Evolutionary conservation across 1,140 invertebrate genomes (phyloP).

Genomic region (Drosophila sp.): DNA sequence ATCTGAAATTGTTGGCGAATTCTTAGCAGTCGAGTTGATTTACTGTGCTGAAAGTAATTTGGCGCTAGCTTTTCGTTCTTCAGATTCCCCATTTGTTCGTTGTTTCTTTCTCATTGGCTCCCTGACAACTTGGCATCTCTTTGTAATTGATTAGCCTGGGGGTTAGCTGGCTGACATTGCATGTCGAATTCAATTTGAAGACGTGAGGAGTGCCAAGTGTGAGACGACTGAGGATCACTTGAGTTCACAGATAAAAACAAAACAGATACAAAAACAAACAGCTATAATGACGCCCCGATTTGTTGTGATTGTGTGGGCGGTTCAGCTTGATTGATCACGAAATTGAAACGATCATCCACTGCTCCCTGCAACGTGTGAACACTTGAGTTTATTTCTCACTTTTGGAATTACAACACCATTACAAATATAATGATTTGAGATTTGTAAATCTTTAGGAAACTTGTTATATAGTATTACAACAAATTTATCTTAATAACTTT

Average conservation of each 20-base stretch:
- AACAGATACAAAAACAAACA: slow-evolving; percentile 17
- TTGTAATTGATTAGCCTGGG: slow-evolving; percentile 78
- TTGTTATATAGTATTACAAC: neutral
- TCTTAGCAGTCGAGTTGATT: slow-evolving; percentile 71
- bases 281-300: neutral
- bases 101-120: slow-evolving; percentile 52
- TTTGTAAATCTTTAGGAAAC: neutral
- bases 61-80: slow-evolving; percentile 63
- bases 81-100: slow-evolving; percentile 43
- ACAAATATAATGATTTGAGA: neutral
- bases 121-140: slow-evolving; percentile 78
- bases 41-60: slow-evolving; percentile 79
- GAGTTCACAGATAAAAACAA: slow-evolving; percentile 24
- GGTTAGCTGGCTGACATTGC: slow-evolving; percentile 74
- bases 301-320: slow-evolving; percentile 33
- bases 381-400: neutral
- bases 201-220: slow-evolving; percentile 22
- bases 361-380: slow-evolving; percentile 5
- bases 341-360: slow-evolving; percentile 45
- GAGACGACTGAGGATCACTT: slow-evolving; percentile 37
- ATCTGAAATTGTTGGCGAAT: slow-evolving; percentile 65
- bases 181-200: slow-evolving; percentile 68
- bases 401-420: neutral
- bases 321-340: slow-evolving; percentile 51
- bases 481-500: no score